Evolutionary conservation across 2,797 vertebrate genomes (phyloP).

Genomic region (Neosilurus hyrtlii): DNA sequence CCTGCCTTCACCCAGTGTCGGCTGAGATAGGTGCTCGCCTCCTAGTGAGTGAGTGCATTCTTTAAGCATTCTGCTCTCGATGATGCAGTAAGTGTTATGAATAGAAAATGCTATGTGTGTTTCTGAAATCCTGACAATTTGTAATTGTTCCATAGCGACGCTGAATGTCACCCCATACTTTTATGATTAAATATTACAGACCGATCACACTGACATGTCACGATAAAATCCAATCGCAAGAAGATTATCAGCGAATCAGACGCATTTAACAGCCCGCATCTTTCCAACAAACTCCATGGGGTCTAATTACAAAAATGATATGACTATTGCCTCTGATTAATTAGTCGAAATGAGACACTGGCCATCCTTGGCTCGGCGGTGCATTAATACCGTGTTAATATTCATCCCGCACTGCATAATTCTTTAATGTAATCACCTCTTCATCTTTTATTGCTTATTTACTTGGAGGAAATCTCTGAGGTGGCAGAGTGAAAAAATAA

Average conservation of each 20-base stretch:
- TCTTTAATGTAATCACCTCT: conserved; percentile 15
- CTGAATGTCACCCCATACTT: background rate
- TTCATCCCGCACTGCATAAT: background rate
- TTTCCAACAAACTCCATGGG: conserved; percentile 32
- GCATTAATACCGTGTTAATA: background rate
- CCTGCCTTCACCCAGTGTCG: no score
- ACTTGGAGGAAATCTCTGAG: conserved; percentile 20
- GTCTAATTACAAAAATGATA: conserved; percentile 43
- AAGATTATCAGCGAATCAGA: conserved; percentile 14
- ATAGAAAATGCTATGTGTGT: background rate
- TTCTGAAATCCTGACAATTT: background rate
- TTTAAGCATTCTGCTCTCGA: background rate
- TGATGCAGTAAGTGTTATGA: background rate
- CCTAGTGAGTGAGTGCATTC: background rate
- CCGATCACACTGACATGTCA: background rate
- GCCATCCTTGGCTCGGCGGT: background rate
- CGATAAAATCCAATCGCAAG: background rate
- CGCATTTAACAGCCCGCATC: conserved; percentile 10
- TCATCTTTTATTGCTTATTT: conserved; percentile 33
- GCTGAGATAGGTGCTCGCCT: no score
- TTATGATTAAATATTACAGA: background rate
- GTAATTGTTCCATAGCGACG: background rate
- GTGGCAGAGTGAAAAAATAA: background rate
- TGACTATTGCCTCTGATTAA: conserved; percentile 45
- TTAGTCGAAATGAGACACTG: conserved; percentile 33